A percentile compares a stretch with the other conserved stretches of the same genome.
These are phyloP conservation scores for Psylliodes chrysocephalus DNA, from an alignment of 2,888 invertebrate species.

Conservation along the genomic window DNA sequence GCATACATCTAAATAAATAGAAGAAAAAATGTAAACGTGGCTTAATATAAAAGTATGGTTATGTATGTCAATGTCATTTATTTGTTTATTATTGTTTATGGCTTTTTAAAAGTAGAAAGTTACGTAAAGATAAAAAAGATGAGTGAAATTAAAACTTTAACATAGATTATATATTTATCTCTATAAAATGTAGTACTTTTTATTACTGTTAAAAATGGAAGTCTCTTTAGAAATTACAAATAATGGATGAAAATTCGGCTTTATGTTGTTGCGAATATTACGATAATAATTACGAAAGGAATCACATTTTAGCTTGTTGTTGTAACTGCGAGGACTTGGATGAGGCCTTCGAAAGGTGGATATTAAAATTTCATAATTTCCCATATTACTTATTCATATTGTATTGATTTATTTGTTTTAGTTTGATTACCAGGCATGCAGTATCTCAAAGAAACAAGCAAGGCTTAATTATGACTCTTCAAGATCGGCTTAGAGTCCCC, in stretches of 20 bases:
- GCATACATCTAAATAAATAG: no score
- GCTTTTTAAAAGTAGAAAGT: no score
- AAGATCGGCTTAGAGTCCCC: constrained; percentile 69
- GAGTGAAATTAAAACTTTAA: not conserved
- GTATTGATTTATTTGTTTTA: constrained; percentile 52
- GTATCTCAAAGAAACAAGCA: constrained; percentile 56
- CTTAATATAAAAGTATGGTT: no score
- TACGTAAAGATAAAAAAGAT: not conserved
- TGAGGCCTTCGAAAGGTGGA: constrained; percentile 68
- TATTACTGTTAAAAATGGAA: constrained; percentile 34
- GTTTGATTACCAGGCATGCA: constrained; percentile 60
- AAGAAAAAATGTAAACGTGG: no score
- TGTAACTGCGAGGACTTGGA: constrained; percentile 71
- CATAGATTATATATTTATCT: not conserved
- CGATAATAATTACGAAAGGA: constrained; percentile 65
- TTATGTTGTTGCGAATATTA: constrained; percentile 72
- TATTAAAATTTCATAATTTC: not conserved
- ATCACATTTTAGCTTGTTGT: constrained; percentile 69
- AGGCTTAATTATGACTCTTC: constrained; percentile 64
- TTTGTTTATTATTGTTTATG: no score
- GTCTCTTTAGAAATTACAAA: not conserved
- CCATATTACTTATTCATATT: constrained; percentile 2
- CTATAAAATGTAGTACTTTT: no score
- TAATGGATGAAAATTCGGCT: constrained; percentile 39
- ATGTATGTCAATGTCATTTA: no score